Conservation (phyloP, 2,797 vertebrate genomes). For the Sebastes vulpes region DNA sequence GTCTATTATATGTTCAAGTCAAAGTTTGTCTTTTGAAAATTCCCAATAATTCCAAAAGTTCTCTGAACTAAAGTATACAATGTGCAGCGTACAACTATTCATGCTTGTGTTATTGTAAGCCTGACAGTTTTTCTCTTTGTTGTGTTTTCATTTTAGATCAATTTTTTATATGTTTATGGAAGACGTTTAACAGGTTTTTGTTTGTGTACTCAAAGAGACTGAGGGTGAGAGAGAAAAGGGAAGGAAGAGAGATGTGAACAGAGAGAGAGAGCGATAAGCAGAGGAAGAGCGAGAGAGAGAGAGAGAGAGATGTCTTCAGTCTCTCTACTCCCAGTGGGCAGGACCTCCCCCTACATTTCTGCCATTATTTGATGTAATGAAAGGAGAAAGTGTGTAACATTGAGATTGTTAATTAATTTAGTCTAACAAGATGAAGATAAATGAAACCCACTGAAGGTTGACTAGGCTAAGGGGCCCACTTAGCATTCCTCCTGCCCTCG, state of each 20-base stretch:
- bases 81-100: conserved; percentile 1
- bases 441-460: conserved; percentile 95
- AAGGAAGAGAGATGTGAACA: conserved; percentile 53
- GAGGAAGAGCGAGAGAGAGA: conserved; percentile 18
- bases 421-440: conserved; percentile 99
- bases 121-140: conserved; percentile 32
- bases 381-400: conserved; percentile 98
- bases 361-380: conserved; percentile 99
- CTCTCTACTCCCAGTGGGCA: conserved; percentile 83
- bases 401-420: conserved; percentile 99
- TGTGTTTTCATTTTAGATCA: conserved; percentile 60
- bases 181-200: conserved; percentile 62
- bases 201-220: conserved; percentile 60
- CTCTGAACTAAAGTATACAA: conserved; percentile 11
- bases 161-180: conserved; percentile 69
- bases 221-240: conserved; percentile 56
- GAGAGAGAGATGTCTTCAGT: conserved; percentile 77
- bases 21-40: conserved; percentile 38
- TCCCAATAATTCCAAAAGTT: conserved; percentile 34
- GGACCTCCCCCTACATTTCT: conserved; percentile 88
- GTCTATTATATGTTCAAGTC: conserved; percentile 15
- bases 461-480: conserved; percentile 93
- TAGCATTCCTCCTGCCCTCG: conserved; percentile 88
- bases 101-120: conserved; percentile 13
- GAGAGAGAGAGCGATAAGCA: conserved; percentile 21